These are phyloP conservation scores for Campoletis raptor DNA, from an alignment of 2,888 invertebrate species.

Conservation along the genomic window DNA sequence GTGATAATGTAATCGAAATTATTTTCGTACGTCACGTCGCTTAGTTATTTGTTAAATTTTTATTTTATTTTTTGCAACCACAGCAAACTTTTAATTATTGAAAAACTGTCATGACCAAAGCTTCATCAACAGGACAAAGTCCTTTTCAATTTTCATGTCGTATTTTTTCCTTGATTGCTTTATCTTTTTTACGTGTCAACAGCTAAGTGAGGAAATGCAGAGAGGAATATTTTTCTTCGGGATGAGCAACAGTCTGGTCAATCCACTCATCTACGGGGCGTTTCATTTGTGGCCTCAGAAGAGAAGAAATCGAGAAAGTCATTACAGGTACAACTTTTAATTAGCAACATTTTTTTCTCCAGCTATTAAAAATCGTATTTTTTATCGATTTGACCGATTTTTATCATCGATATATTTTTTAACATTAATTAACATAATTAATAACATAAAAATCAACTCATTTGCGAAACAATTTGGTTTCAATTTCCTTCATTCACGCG, in stretches of 20 bases:
- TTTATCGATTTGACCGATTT: not conserved
- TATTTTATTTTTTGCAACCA: not conserved
- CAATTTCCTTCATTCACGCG: not conserved
- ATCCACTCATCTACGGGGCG: constrained; percentile 95
- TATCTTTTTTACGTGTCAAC: constrained; percentile 68
- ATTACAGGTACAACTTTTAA: constrained; percentile 76
- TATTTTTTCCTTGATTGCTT: not conserved
- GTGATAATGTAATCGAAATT: not conserved
- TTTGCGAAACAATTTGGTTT: not conserved
- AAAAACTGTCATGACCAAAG: not conserved
- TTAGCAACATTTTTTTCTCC: not conserved
- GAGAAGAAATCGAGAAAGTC: constrained; percentile 74
- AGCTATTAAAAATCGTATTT: not conserved
- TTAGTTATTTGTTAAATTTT: not conserved
- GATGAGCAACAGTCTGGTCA: constrained; percentile 94
- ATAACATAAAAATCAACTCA: not conserved
- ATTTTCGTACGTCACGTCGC: not conserved
- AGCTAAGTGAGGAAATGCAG: constrained; percentile 90
- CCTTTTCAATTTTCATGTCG: not conserved
- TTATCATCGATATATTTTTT: not conserved
- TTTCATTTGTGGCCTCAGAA: constrained; percentile 92
- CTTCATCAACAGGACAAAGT: not conserved
- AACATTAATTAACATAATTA: not conserved
- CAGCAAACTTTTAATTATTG: not conserved
- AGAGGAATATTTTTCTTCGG: constrained; percentile 94